A percentile compares a stretch with the other conserved stretches of the same genome.
Conservation (phyloP, 1,140 invertebrate species). For the Pseudobourletiella spinata region DNA sequence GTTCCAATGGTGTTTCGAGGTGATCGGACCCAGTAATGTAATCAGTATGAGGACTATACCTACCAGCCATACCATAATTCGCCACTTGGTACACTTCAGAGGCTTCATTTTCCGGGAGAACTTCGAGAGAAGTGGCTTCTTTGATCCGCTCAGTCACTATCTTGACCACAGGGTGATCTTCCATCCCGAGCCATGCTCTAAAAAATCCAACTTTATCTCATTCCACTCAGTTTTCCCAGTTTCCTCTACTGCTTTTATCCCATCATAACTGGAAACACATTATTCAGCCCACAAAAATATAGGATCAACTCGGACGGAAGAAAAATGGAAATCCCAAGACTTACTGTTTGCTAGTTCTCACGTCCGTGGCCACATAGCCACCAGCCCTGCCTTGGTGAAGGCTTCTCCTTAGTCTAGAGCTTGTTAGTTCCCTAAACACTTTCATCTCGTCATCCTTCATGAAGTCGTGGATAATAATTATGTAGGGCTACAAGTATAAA, state of each 20-base stretch:
- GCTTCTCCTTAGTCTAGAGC: slow-evolving; percentile 37
- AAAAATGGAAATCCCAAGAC: no score
- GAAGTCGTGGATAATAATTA: slow-evolving; percentile 47
- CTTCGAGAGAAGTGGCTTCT: slow-evolving; percentile 26
- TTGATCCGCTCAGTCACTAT: slow-evolving; percentile 27
- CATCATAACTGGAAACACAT: no score
- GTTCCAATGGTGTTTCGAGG: slow-evolving; percentile 33
- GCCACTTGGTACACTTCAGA: slow-evolving; percentile 40
- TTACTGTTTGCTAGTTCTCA: slow-evolving; percentile 39
- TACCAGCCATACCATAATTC: slow-evolving; percentile 55
- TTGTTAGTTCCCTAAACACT: slow-evolving; percentile 43
- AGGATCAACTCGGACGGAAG: no score
- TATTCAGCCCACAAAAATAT: no score
- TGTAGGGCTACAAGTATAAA: slow-evolving; percentile 40
- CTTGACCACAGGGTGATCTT: slow-evolving; percentile 17
- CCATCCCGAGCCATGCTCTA: slow-evolving; percentile 38
- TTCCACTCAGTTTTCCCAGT: no score
- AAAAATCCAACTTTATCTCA: no score
- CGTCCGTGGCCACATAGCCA: slow-evolving; percentile 36
- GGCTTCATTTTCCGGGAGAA: slow-evolving; percentile 26
- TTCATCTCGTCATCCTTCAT: slow-evolving; percentile 45
- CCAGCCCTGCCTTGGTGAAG: slow-evolving; percentile 33
- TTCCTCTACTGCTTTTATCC: no score
- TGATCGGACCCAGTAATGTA: slow-evolving; percentile 40
- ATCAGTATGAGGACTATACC: slow-evolving; percentile 56